Evolutionary conservation across 2,888 invertebrate genomes (phyloP), one percentile per base, ranked within the genome.

Genomic region (Ganaspis brasiliensis): DNA sequence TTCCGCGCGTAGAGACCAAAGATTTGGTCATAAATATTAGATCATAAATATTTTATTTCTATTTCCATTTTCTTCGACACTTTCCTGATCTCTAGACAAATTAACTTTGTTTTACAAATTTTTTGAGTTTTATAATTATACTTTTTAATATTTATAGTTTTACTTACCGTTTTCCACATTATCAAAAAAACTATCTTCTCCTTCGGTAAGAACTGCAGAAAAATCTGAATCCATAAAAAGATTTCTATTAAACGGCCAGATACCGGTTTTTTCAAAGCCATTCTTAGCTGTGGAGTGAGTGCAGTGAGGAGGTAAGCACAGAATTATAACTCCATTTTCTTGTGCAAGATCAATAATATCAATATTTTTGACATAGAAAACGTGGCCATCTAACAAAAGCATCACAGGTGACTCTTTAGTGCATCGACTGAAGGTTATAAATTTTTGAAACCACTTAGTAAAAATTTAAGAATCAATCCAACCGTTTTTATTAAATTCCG

Each of bases 371-470:
- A 87, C 89, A 74, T 88, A 88, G 35, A 84, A 84, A 3, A 83
- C 77, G 76, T 91, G 89, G 2, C 89, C 89, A 83, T 92, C 89
- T 16, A 91, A 77, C 16, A 91, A 79, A 56, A 90, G 76, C 6
- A 91, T 76, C 12, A 87, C 87, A 31, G 88, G 87, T 71, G 81
- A 72, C 8, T 89, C 87, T 78, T 82, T 83, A 9, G 86, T 78
- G 52, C 88, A 82, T 63, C 81, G 81, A 63, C 85, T 57, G 73
- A 88, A 88, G 70, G 81, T 75, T 19, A 90, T 77, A 81, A 92
- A 92, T 84, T 92, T 89, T 61, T 88, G 80, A 75, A 91, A 88
- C 89, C 89, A 90, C 14, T 75, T 79, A 2, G 84, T 67, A 59
- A 77, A 76, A 40, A 77, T 72, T 12, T 74, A 37, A 9, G 59